Base-by-base conservation (phyloP, 1,140 invertebrate species). In the Agraylea sexmaculata region DNA sequence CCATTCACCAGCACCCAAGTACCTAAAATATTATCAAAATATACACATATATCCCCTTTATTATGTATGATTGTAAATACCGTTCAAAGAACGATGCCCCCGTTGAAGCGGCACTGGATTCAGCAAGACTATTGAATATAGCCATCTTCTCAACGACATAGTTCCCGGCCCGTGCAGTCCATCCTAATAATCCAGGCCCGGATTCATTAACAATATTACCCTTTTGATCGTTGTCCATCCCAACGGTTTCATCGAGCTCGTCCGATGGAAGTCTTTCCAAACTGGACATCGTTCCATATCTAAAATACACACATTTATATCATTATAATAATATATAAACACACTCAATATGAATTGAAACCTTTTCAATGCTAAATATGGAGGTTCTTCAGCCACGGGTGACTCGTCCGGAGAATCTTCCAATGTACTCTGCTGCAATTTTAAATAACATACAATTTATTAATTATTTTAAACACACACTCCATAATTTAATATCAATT, bases 61-160 rank as follows among this genome's bases (percentile, higher is more conserved):
- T n/a, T n/a, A n/a, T n/a, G n/a, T n/a, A n/a, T n/a, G n/a, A n/a
- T 25, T 25, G 34, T 36, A 17, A 4, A 27, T 53, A 74, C 71
- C 72, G 67, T 54, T 75, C 72, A 45, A 75, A 62, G 50, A 75
- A 73, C 10, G 68, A 68, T 1, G 67, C 47, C n/a, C 47, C 47
- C 7, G 47, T 49, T 17, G 47, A 49, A 33, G 66, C 66, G 17
- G 60, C 61, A 17, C 65, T 57, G n/a, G 70, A 71, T 43, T 75
- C 73, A 47, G 47, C 47, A 17, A 49, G 23, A 36, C 47, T 49
- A 17, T 49, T 49, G 19, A 66, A 56, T 23, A 81, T 66, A 4
- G 73, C 76, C 77, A 86, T 85, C 52, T 86, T 86, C 49, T 83
- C 82, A 7, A 78, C 78, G 2, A 85, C 80, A 54, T 78, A 85